These are phyloP conservation scores for Pegea sp. DNA, from an alignment of 23 tunicate species.

Conservation along the genomic window DNA sequence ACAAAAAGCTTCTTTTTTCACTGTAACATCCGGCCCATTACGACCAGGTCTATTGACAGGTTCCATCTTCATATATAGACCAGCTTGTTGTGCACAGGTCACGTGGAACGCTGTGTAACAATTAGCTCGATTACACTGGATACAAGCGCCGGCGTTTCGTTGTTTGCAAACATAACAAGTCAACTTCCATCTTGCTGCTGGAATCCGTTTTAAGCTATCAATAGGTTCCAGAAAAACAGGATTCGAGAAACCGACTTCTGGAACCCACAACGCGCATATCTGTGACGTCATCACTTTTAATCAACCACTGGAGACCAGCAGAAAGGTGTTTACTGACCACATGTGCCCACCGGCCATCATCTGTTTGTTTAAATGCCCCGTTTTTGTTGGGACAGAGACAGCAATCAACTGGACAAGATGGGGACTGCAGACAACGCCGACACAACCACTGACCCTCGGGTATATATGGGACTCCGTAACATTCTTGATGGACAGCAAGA, in stretches of 20 bases:
- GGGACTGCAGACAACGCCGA: constrained; percentile 74
- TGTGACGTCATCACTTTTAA: constrained; percentile 1
- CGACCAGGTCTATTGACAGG: constrained; percentile 31
- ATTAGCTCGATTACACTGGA: constrained; percentile 73
- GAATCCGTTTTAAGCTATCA: constrained; percentile 67
- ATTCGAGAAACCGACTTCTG: constrained; percentile 85
- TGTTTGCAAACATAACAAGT: constrained; percentile 91
- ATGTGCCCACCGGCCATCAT: constrained; percentile 81
- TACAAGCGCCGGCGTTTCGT: constrained; percentile 75
- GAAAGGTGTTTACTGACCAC: constrained; percentile 17
- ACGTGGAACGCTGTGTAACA: constrained; percentile 98
- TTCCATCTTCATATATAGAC: constrained; percentile 93
- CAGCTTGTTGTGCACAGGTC: constrained; percentile 90
- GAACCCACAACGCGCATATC: constrained; percentile 97
- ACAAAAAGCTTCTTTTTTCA: constrained; percentile 72
- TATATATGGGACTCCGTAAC: constrained; percentile 98
- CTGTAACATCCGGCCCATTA: constrained; percentile 62
- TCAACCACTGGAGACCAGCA: neutral
- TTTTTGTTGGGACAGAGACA: constrained; percentile 67
- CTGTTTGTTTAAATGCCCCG: constrained; percentile 94
- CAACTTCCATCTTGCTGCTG: constrained; percentile 74
- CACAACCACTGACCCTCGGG: constrained; percentile 99
- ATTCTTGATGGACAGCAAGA: constrained; percentile 82
- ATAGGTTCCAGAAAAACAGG: constrained; percentile 95
- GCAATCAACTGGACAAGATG: constrained; percentile 87